Conservation (phyloP, 2,888 invertebrate genomes). For the Seira ritae region DNA sequence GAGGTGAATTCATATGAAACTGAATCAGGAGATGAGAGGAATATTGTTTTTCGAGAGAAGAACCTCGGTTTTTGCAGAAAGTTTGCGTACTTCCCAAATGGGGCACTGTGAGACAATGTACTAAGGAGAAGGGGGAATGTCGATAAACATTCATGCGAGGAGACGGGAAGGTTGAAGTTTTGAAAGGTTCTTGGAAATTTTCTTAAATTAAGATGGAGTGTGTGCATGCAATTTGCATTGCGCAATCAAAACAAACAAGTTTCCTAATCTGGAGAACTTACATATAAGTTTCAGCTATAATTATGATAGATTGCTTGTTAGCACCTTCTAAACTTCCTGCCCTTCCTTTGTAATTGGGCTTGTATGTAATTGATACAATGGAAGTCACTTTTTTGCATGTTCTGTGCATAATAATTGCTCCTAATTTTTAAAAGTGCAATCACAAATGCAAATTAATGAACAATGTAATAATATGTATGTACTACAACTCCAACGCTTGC, state of each 20-base stretch:
- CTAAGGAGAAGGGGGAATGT: background rate
- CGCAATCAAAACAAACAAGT: background rate
- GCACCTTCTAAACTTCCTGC: constrained; percentile 8
- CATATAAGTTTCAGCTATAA: too few relatives aligned
- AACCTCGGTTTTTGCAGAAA: background rate
- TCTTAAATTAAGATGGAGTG: too few relatives aligned
- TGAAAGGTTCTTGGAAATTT: too few relatives aligned
- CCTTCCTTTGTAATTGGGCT: background rate
- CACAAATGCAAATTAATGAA: too few relatives aligned
- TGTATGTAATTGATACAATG: background rate
- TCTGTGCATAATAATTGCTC: constrained; percentile 6
- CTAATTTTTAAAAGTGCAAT: background rate
- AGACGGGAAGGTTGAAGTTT: too few relatives aligned
- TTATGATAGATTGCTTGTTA: constrained; percentile 33
- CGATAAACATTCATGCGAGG: background rate
- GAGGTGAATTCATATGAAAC: constrained; percentile 45
- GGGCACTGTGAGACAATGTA: background rate
- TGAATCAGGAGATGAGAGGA: background rate
- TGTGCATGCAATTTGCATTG: too few relatives aligned
- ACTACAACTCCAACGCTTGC: too few relatives aligned
- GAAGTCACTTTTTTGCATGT: background rate
- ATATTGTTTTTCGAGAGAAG: background rate
- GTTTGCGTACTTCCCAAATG: background rate
- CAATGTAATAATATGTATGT: too few relatives aligned
- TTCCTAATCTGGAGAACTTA: background rate